Evolutionary conservation across 2,797 vertebrate genomes (phyloP).

Genomic region (Labroides dimidiatus): DNA sequence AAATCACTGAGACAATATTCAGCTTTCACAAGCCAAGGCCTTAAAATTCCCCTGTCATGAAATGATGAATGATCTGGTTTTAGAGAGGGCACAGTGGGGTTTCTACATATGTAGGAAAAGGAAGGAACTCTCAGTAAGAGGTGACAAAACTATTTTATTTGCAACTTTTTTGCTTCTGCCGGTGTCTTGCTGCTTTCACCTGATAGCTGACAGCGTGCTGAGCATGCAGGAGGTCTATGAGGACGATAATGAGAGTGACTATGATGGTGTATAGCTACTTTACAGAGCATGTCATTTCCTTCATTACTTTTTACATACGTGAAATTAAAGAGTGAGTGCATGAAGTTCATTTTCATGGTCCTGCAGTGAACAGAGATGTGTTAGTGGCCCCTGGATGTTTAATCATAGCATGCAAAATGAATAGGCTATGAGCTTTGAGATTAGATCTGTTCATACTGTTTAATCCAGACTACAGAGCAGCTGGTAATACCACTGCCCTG

Average conservation of each 20-base stretch:
- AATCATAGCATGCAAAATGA: neutral
- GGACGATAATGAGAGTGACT: constrained; percentile 12
- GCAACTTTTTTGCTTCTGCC: neutral
- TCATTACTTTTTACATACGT: neutral
- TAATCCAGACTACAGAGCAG: neutral
- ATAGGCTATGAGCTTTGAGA: neutral
- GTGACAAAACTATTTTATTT: neutral
- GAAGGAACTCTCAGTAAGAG: neutral
- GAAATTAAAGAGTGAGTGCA: neutral
- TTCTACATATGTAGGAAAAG: neutral
- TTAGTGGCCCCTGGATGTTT: too few species aligned
- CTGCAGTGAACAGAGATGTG: too few species aligned
- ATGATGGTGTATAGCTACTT: neutral
- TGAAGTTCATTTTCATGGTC: neutral
- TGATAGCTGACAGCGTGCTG: neutral
- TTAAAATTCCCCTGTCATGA: neutral
- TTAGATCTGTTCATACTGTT: constrained; percentile 1
- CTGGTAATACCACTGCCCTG: neutral
- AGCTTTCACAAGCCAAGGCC: neutral
- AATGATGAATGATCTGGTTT: neutral
- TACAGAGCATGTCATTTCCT: neutral
- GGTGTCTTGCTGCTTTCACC: neutral
- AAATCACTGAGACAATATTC: constrained; percentile 5
- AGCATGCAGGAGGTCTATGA: constrained; percentile 10
- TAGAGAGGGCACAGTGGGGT: neutral